Percentiles rank a stretch among this genome's conserved stretches.
Conservation (phyloP, 2,888 invertebrate genomes). For the Zonitis immaculata region DNA sequence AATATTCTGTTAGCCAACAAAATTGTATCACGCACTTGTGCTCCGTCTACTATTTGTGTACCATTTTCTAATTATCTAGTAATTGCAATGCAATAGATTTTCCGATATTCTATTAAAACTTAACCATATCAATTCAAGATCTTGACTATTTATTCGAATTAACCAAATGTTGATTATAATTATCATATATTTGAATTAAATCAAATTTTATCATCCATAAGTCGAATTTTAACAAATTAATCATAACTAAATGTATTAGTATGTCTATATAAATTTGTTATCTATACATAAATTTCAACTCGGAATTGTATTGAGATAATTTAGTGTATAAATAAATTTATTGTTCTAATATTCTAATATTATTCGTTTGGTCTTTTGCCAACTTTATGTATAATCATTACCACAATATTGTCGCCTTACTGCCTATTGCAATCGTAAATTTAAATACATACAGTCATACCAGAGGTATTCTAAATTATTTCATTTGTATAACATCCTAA, state of each 20-base stretch:
- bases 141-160: background rate
- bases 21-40: constrained; percentile 23
- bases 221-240: background rate
- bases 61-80: constrained; percentile 29
- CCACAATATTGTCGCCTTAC: too few relatives aligned
- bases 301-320: background rate
- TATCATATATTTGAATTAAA: background rate
- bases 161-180: background rate
- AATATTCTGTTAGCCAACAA: constrained; percentile 24
- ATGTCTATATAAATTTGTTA: background rate
- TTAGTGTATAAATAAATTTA: constrained; percentile 12
- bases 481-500: too few relatives aligned
- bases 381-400: constrained; percentile 31
- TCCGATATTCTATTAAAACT: constrained; percentile 24
- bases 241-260: background rate
- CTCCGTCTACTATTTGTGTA: constrained; percentile 7
- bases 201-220: background rate
- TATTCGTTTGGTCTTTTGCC: constrained; percentile 13
- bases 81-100: constrained; percentile 26
- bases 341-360: constrained; percentile 12
- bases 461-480: too few relatives aligned
- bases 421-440: too few relatives aligned
- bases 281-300: background rate
- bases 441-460: too few relatives aligned
- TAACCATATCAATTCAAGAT: constrained; percentile 9